Base-by-base conservation (phyloP, 1,140 invertebrate genomes). In the Drosophila sechellia region DNA sequence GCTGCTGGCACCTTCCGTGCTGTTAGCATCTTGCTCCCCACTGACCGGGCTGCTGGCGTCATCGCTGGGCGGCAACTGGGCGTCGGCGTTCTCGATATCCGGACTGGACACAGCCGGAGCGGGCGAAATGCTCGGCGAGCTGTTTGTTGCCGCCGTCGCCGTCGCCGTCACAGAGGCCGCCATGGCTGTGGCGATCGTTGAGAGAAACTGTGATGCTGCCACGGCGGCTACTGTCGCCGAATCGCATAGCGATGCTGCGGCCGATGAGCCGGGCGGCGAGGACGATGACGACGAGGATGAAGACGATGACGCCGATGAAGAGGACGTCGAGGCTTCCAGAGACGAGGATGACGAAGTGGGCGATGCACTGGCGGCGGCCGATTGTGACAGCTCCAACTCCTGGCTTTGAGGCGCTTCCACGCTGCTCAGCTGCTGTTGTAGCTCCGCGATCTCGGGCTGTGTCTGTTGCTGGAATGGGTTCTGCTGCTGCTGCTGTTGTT, bases 371-470 rank as follows among this genome's bases (percentile, higher is more conserved):
- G 42, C 55, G 53, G 61, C 22, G 2, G 58, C 45, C 40, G 56
- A 68, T 37, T 70, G 64, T 13, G 68, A 71, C 12, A 73, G 70
- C 46, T 75, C 34, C n/a, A 73, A 39, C 27, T 80, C 87, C 27
- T 69, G 68, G 65, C 54, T 80, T 25, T 81, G 77, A 48, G 74
- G 66, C 56, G 49, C 31, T 37, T 84, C 83, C 35, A 86, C 83
- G 65, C 55, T 63, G 46, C 60, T 77, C 56, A 91, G 58, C 65
- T 91, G 90, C 48, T 91, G 85, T 58, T 91, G 90, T 63, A 91
- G 58, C 35, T 91, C 85, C 27, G 73, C 81, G 61, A 91, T 87
- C 25, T 91, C 90, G 12, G 77, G 75, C 60, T 84, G 80, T 61
- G 76, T 53, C 52, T 78, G 84, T 58, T 87, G 84, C 43, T 77